Percentiles rank a stretch among this genome's conserved stretches.
phyloP scores from a whole-genome alignment of 2,113 vertebrate genomes.

The Pterocles gutturalis region DNA sequence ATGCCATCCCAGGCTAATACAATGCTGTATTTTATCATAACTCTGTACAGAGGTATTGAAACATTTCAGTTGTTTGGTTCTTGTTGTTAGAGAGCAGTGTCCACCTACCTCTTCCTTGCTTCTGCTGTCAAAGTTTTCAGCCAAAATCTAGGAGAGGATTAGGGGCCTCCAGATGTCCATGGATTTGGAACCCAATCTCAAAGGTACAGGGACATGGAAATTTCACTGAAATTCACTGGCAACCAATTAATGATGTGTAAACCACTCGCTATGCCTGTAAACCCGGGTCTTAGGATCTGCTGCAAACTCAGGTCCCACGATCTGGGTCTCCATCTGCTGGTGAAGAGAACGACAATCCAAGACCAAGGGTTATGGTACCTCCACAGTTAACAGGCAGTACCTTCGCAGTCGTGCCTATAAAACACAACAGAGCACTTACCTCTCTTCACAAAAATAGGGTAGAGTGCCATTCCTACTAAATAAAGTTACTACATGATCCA shows the following conservation, averaged over 20 bases:
- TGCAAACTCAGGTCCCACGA: background rate
- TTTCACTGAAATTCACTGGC: background rate
- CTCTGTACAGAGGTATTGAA: background rate
- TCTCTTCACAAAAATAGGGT: background rate
- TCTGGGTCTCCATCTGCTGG: constrained; percentile 53
- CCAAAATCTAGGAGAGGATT: background rate
- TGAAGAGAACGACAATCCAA: background rate
- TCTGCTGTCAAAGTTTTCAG: background rate
- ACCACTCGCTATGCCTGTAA: background rate
- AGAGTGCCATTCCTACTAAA: background rate
- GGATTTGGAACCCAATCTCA: background rate
- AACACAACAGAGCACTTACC: background rate
- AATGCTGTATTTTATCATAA: background rate
- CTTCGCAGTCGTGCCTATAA: accelerated
- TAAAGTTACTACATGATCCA: background rate
- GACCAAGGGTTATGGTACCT: background rate
- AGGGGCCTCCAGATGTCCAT: background rate
- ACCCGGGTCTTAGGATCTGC: background rate
- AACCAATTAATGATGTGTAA: background rate
- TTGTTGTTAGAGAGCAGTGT: background rate
- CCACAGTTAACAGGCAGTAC: background rate
- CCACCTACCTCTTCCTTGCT: background rate
- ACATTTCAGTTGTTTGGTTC: background rate
- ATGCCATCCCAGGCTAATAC: background rate
- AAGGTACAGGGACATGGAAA: background rate